Evolutionary conservation across 1,140 invertebrate genomes (phyloP).

Genomic region (Danaus melanippus): DNA sequence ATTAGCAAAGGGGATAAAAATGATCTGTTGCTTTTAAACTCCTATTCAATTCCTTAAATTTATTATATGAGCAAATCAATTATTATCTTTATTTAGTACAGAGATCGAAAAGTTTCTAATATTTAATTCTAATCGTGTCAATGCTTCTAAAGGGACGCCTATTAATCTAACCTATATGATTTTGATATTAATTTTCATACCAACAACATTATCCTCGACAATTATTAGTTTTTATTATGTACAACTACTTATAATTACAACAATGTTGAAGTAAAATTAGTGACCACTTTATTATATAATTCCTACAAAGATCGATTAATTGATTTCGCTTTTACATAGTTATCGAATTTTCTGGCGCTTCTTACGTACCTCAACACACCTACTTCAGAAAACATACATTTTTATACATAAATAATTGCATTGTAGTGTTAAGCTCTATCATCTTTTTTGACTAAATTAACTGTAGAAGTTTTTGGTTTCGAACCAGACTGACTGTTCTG

Average conservation of each 20-base stretch:
- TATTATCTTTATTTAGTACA: conserved; percentile 7
- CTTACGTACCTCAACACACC: conserved; percentile 3
- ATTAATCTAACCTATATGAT: conserved; percentile 1
- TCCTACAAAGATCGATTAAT: conserved; percentile 12
- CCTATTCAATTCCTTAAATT: conserved; percentile 29
- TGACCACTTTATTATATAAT: not conserved
- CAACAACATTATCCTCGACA: conserved; percentile 5
- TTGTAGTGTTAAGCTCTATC: conserved; percentile 35
- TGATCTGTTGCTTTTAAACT: conserved; percentile 2
- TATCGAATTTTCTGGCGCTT: not conserved
- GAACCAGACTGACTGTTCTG: conserved; percentile 6
- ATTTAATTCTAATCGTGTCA: not conserved
- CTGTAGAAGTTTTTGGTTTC: conserved; percentile 22
- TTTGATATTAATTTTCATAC: not conserved
- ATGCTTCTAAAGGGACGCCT: conserved; percentile 6
- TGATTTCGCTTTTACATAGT: conserved; percentile 11
- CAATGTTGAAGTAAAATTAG: conserved; percentile 4
- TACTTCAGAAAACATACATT: conserved; percentile 1
- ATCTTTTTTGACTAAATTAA: conserved; percentile 21
- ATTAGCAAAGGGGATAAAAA: not conserved
- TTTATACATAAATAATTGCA: conserved; percentile 3
- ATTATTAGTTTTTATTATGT: conserved; percentile 8
- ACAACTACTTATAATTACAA: conserved; percentile 18
- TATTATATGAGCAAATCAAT: conserved; percentile 26
- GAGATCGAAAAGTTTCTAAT: not conserved